Evolutionary conservation across 2,888 invertebrate species (phyloP).

Genomic region (Philhelius pedissequus): DNA sequence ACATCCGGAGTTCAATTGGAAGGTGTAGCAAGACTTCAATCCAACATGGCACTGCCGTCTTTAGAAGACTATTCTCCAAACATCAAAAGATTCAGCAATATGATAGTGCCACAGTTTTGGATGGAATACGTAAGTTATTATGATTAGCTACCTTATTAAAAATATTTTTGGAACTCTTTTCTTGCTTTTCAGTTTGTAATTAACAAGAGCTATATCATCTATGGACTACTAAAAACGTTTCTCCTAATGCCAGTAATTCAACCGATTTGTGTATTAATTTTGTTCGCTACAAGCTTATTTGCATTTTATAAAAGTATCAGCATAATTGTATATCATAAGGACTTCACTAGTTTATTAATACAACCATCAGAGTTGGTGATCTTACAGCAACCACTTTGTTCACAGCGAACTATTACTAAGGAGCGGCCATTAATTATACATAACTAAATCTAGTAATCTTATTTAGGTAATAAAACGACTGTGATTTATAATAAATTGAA

Average conservation of each 20-base stretch:
- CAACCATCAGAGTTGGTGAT: neutral
- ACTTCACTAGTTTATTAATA: neutral
- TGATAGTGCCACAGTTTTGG: conserved; percentile 84
- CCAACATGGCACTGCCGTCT: conserved; percentile 31
- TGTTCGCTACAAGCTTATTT: conserved; percentile 11
- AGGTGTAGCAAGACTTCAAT: conserved; percentile 48
- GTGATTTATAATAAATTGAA: too few species aligned
- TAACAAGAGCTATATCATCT: conserved; percentile 27
- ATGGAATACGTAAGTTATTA: conserved; percentile 83
- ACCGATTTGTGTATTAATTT: neutral
- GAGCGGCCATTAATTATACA: too few species aligned
- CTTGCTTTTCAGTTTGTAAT: conserved; percentile 31
- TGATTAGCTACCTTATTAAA: neutral
- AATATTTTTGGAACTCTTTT: neutral
- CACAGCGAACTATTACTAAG: neutral
- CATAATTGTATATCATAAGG: neutral
- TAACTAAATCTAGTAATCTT: too few species aligned
- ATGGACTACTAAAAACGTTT: neutral
- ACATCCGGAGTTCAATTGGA: conserved; percentile 82
- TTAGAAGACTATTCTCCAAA: conserved; percentile 74
- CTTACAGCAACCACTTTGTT: conserved; percentile 7
- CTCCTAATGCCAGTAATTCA: conserved; percentile 35
- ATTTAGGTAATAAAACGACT: too few species aligned
- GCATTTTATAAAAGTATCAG: conserved; percentile 9
- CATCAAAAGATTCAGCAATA: conserved; percentile 80